Evolutionary conservation across 2,113 vertebrate species (phyloP).

Genomic region (Tretioscincus oriximinensis): DNA sequence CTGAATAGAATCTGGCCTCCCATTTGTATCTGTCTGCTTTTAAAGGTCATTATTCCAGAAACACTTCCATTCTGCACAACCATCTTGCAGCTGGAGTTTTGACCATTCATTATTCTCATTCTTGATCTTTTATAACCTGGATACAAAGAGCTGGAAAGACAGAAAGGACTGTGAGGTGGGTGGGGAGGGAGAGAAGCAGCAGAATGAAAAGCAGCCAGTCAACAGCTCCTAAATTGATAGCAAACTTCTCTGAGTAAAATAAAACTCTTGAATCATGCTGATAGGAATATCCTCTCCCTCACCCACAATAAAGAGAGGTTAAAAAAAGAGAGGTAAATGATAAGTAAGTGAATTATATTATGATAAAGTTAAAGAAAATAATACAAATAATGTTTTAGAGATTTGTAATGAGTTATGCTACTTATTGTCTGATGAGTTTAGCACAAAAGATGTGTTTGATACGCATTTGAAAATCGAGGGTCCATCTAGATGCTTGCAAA

Average conservation of each 20-base stretch:
- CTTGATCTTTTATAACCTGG: neutral
- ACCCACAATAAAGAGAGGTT: too few species aligned
- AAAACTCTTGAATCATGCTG: slow-evolving; percentile 48
- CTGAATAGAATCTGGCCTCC: slow-evolving; percentile 6
- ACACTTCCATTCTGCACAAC: neutral
- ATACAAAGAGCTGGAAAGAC: slow-evolving; percentile 22
- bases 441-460: too few species aligned
- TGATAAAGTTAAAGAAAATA: too few species aligned
- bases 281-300: slow-evolving; percentile 25
- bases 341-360: too few species aligned
- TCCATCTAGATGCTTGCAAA: too few species aligned
- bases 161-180: neutral
- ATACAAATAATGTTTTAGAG: neutral
- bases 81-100: slow-evolving; percentile 19
- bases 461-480: too few species aligned
- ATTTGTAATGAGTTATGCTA: neutral
- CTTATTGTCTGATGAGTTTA: too few species aligned
- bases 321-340: neutral
- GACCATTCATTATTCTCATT: slow-evolving; percentile 11
- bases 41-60: slow-evolving; percentile 22
- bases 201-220: slow-evolving; percentile 25
- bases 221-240: slow-evolving; percentile 43
- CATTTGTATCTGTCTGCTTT: slow-evolving; percentile 24
- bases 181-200: neutral
- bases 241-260: slow-evolving; percentile 48